These are phyloP conservation scores for Phyllostomus hastatus DNA, from an alignment of 2,113 vertebrate species.

Conservation along the genomic window DNA sequence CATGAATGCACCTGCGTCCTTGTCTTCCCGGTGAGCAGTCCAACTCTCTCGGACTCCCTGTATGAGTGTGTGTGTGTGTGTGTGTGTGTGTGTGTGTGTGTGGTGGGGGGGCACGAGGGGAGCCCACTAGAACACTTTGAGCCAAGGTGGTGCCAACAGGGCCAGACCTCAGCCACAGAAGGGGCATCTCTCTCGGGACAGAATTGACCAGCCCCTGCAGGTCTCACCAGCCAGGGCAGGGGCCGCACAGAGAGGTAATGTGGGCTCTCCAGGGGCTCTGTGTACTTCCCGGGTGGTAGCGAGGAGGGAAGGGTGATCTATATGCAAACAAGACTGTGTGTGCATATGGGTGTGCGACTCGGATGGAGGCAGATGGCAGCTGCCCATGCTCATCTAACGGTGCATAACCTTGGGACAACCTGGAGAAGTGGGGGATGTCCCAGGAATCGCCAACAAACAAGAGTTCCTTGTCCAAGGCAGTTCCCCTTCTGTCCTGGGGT, in stretches of 20 bases:
- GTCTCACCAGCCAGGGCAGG: neutral
- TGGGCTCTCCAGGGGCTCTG: neutral
- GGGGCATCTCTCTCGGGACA: neutral
- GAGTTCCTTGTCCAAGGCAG: neutral
- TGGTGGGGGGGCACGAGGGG: fast-evolving
- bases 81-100: neutral
- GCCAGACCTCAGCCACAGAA: neutral
- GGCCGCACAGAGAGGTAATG: neutral
- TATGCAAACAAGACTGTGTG: neutral
- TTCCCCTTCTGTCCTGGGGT: neutral
- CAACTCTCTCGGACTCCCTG: neutral
- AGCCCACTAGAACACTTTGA: neutral
- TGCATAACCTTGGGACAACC: neutral
- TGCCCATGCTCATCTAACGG: neutral
- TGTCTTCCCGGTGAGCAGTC: neutral
- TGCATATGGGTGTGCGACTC: fast-evolving
- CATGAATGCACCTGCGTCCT: fast-evolving
- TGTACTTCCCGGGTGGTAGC: neutral
- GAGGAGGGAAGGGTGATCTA: neutral
- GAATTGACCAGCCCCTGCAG: neutral
- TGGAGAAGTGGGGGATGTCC: neutral
- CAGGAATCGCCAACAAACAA: neutral
- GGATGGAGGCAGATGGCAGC: neutral
- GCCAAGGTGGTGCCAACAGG: neutral
- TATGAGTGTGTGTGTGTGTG: neutral